Base-by-base conservation (phyloP, 2,888 invertebrate species). In the Ptilodon capucinus region DNA sequence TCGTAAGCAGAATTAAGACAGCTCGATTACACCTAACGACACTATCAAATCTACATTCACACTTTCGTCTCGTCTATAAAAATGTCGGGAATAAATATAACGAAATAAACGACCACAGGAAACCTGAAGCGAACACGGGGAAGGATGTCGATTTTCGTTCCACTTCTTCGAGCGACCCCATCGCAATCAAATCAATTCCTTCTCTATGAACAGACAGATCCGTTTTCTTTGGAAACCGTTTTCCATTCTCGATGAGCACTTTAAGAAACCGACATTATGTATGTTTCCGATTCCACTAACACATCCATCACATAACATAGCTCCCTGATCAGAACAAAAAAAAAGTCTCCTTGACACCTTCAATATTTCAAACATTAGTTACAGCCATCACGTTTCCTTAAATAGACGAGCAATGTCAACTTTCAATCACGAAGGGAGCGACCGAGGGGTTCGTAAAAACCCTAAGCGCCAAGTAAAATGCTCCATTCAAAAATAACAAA, bases 401-500 rank as follows among this genome's bases (percentile, higher is more conserved):
- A 68, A 67, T 54, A 64, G 57, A 55, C 49, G 49, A 59, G 52
- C 46, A 61, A 72, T 61, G 66, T 67, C 64, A 71, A 67, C 57
- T 68, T 71, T 69, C 68, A 70, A 71, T 70, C 55, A 46, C 42
- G 51, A 60, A 48, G 64, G 60, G 56, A 57, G 53, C 32, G 54
- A 52, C 39, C 32, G 54, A 60, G 67, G 70, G 74, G 65, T 57
- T 51, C 49, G 40, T 44, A 32, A 48, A 47, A 54, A 57, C 54
- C 48, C 44, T 40, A 46, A 44, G 11, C 46, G 41, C 44, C 57
- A 54, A 57, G 42, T 51, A 42, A 49, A 65, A 60, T 53, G 63
- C 50, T 50, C 44, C 51, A 68, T 66, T 67, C 54, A 62, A 64
- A 71, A 71, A 74, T 67, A 74, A 71, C 66, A 71, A 71, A 63